Evolutionary conservation across 2,797 vertebrate species (phyloP).

Genomic region (Austrolebias charrua): DNA sequence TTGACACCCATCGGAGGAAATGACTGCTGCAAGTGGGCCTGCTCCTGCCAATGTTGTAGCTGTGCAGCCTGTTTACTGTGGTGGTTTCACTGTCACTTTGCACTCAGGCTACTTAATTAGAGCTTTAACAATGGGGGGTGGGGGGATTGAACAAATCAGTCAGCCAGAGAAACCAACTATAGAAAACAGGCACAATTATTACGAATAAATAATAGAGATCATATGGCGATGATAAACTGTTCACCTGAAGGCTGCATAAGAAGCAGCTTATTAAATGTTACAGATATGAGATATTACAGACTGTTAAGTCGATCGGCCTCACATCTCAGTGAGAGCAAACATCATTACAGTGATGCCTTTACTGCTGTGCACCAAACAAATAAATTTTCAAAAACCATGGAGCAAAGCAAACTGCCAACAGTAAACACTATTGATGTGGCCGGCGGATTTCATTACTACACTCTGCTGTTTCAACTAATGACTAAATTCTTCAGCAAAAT

Average conservation of each 20-base stretch:
- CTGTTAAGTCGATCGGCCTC: slow-evolving; percentile 29
- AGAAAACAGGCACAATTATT: slow-evolving; percentile 61
- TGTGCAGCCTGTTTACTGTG: slow-evolving; percentile 67
- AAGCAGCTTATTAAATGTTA: slow-evolving; percentile 75
- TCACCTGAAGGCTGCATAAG: slow-evolving; percentile 66
- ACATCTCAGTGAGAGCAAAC: slow-evolving; percentile 54
- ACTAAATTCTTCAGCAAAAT: slow-evolving; percentile 78
- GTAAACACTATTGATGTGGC: slow-evolving; percentile 77
- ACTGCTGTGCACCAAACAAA: slow-evolving; percentile 64
- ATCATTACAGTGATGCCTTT: slow-evolving; percentile 66
- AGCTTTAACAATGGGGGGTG: slow-evolving; percentile 50
- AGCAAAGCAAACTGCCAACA: slow-evolving; percentile 74
- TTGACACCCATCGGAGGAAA: slow-evolving; percentile 80
- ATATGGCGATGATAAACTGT: slow-evolving; percentile 65
- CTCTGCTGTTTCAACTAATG: slow-evolving; percentile 76
- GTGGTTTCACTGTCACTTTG: slow-evolving; percentile 70
- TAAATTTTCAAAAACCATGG: slow-evolving; percentile 61
- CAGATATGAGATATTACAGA: slow-evolving; percentile 63
- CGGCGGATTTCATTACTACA: slow-evolving; percentile 77
- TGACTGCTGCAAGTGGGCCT: slow-evolving; percentile 63
- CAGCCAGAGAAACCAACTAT: slow-evolving; percentile 41
- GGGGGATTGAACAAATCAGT: slow-evolving; percentile 39
- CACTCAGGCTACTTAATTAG: slow-evolving; percentile 71
- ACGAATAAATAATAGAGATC: slow-evolving; percentile 59
- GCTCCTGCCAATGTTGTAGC: slow-evolving; percentile 65